Evolutionary conservation across 2,888 invertebrate species (phyloP).

Genomic region (Pantelozetes paolii): DNA sequence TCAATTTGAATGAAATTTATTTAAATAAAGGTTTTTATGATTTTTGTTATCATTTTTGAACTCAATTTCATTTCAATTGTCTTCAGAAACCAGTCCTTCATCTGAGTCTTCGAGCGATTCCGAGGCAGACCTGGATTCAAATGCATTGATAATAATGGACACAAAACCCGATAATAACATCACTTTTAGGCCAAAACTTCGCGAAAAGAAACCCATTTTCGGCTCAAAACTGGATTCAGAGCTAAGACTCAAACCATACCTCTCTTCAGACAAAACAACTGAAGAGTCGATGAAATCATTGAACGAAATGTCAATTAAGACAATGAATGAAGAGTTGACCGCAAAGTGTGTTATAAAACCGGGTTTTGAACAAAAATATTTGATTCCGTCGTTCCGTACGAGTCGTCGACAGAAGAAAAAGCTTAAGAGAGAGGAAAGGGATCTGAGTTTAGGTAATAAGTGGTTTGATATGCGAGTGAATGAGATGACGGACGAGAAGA

Average conservation of each 20-base stretch:
- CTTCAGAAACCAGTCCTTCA: neutral
- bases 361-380: slow-evolving; percentile 37
- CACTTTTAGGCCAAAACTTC: too few relatives aligned
- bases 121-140: neutral
- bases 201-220: neutral
- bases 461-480: slow-evolving; percentile 83
- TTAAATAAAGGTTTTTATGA: neutral
- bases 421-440: slow-evolving; percentile 61
- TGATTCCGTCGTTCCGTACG: neutral
- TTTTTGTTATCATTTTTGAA: too few relatives aligned
- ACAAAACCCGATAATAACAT: neutral
- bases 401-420: slow-evolving; percentile 25
- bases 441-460: slow-evolving; percentile 73
- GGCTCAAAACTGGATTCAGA: neutral
- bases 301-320: slow-evolving; percentile 4
- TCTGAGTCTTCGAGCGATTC: neutral
- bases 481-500: slow-evolving; percentile 80
- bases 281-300: neutral
- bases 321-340: neutral
- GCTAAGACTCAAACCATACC: neutral
- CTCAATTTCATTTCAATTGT: too few relatives aligned
- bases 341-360: slow-evolving; percentile 6
- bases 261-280: neutral
- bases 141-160: neutral
- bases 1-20: neutral